phyloP scores from a whole-genome alignment of 2,113 vertebrate species.

The Loxodonta africana region DNA sequence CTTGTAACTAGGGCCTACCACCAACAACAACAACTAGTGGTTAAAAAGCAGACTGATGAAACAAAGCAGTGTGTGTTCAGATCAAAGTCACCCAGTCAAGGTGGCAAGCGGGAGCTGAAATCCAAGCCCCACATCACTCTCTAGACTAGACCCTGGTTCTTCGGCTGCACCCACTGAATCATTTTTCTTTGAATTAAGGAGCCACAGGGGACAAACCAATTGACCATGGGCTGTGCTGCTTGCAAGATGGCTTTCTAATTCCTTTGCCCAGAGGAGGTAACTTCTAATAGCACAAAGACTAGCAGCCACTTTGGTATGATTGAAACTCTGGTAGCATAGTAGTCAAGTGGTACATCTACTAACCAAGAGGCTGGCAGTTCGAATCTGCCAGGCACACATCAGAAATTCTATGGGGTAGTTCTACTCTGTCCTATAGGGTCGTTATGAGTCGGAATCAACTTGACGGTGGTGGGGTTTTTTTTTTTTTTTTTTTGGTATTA shows the following conservation, averaged over 20 bases:
- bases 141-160: background rate
- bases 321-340: too few species aligned
- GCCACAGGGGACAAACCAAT: background rate
- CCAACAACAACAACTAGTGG: background rate
- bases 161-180: background rate
- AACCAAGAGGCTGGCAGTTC: too few species aligned
- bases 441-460: too few species aligned
- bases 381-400: too few species aligned
- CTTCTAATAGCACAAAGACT: constrained; percentile 2
- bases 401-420: too few species aligned
- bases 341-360: too few species aligned
- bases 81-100: background rate
- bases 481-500: too few species aligned
- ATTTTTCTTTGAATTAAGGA: background rate
- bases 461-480: too few species aligned
- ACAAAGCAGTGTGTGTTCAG: background rate
- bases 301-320: background rate
- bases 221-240: background rate
- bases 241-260: background rate
- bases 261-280: background rate
- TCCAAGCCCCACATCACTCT: background rate
- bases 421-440: too few species aligned
- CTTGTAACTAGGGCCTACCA: background rate
- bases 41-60: background rate
- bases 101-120: background rate